Conservation (phyloP, 2,113 vertebrate genomes). For the Oncorhynchus kisutch region DNA sequence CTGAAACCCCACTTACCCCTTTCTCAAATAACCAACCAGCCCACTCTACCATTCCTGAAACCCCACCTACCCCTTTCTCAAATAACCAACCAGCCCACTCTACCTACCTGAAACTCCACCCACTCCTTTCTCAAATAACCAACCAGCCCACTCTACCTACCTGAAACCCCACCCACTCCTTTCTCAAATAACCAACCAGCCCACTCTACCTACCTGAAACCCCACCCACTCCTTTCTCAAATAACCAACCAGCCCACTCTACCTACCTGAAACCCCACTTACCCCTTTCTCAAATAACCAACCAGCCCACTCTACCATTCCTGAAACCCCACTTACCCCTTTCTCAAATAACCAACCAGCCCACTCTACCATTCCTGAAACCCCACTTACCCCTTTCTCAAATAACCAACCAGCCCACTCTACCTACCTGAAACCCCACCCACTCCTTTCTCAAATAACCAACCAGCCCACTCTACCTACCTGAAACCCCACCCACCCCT, state of each 20-base stretch:
- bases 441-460: constrained; percentile 36
- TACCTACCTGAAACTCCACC: too few relatives aligned
- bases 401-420: too few relatives aligned
- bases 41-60: too few relatives aligned
- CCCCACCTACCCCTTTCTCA: too few relatives aligned
- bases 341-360: constrained; percentile 30
- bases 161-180: constrained; percentile 67
- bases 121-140: too few relatives aligned
- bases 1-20: constrained; percentile 77
- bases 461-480: constrained; percentile 1
- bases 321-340: constrained; percentile 66
- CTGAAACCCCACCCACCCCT: constrained; percentile 67
- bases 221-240: constrained; percentile 47
- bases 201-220: constrained; percentile 56
- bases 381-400: too few relatives aligned
- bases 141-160: too few relatives aligned
- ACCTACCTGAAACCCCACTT: constrained; percentile 63
- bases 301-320: background rate
- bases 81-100: too few relatives aligned
- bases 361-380: too few relatives aligned
- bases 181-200: constrained; percentile 36
- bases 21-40: constrained; percentile 47
- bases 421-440: constrained; percentile 65
- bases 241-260: constrained; percentile 19
- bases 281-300: constrained; percentile 41